Evolutionary conservation across 2,113 vertebrate genomes (phyloP).

Genomic region (Struthidea cinerea): DNA sequence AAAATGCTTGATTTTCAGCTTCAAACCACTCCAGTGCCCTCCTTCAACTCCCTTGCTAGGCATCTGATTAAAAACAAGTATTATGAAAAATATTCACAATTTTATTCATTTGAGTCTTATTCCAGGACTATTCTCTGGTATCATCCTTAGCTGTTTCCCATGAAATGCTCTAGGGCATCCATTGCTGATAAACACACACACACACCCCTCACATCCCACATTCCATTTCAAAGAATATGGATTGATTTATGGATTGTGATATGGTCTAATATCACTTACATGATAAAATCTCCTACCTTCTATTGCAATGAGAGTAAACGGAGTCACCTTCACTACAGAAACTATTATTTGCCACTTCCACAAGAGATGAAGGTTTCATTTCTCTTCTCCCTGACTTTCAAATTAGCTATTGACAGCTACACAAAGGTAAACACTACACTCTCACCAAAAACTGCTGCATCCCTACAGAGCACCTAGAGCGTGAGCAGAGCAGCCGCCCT

Average conservation of each 20-base stretch:
- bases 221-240: neutral
- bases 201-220: neutral
- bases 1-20: conserved; percentile 30
- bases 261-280: neutral
- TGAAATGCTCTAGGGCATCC: neutral
- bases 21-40: neutral
- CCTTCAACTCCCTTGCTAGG: neutral
- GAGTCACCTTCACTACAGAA: neutral
- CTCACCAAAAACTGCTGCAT: neutral
- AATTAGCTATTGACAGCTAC: neutral
- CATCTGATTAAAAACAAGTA: conserved; percentile 19
- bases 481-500: neutral
- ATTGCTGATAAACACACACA: neutral
- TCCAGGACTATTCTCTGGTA: neutral
- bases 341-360: neutral
- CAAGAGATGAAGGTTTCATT: neutral
- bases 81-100: neutral
- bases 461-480: neutral
- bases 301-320: neutral
- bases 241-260: neutral
- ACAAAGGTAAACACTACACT: neutral
- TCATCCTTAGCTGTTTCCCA: neutral
- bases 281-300: neutral
- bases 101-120: neutral
- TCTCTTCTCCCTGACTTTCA: neutral